A percentile compares a stretch with the other conserved stretches of the same genome.
Evolutionary conservation across 2,888 invertebrate species (phyloP).

Genomic region (Acleris sparsana): DNA sequence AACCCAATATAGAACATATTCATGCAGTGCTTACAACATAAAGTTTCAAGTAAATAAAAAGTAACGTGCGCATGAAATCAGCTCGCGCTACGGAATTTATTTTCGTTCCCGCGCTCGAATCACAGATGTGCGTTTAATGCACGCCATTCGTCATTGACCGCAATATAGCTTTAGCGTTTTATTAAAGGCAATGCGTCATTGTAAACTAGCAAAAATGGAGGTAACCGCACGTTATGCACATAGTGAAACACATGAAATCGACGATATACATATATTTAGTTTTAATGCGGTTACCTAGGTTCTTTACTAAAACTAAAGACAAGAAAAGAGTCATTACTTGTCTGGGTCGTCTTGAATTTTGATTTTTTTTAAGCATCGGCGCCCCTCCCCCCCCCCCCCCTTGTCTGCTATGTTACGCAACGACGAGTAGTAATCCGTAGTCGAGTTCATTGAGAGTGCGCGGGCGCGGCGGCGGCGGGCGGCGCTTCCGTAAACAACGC

Average conservation of each 20-base stretch:
- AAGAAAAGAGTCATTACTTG: too few relatives aligned
- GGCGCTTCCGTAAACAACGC: conserved; percentile 57
- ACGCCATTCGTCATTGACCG: conserved; percentile 28
- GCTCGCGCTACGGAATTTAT: conserved; percentile 25
- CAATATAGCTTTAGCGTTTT: conserved; percentile 13
- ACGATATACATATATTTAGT: too few relatives aligned
- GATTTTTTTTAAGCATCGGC: not conserved
- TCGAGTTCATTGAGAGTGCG: conserved; percentile 13
- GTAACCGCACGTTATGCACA: not conserved
- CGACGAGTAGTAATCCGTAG: conserved; percentile 38
- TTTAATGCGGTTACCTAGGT: too few relatives aligned
- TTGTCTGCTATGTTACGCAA: conserved; percentile 16
- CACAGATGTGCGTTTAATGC: conserved; percentile 35
- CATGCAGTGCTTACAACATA: not conserved
- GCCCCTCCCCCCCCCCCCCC: conserved; percentile 31
- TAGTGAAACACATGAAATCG: not conserved
- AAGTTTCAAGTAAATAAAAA: conserved; percentile 24
- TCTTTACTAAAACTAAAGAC: too few relatives aligned
- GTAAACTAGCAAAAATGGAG: not conserved
- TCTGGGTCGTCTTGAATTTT: not conserved
- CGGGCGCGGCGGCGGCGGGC: conserved; percentile 42
- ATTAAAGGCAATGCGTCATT: conserved; percentile 13
- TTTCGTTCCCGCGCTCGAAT: conserved; percentile 33
- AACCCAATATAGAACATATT: too few relatives aligned
- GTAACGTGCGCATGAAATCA: conserved; percentile 24